Evolutionary conservation across 2,888 invertebrate species (phyloP).

Genomic region (Nomada fabriciana): DNA sequence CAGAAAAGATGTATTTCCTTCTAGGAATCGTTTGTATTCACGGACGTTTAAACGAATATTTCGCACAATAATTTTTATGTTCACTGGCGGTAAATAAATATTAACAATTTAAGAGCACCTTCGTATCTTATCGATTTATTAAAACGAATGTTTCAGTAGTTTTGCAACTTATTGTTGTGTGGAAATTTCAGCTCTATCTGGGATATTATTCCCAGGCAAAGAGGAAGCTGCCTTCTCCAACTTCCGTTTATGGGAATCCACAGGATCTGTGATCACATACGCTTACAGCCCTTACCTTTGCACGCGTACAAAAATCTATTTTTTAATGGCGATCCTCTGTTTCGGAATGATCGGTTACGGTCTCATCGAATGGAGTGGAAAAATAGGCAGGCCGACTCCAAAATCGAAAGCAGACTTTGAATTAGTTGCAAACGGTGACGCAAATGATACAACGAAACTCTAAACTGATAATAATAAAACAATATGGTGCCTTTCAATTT

Average conservation of each 20-base stretch:
- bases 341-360: constrained; percentile 91
- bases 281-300: constrained; percentile 92
- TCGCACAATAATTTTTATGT: background rate
- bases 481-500: background rate
- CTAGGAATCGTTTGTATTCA: no score
- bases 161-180: background rate
- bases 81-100: background rate
- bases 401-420: constrained; percentile 78
- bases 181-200: constrained; percentile 89
- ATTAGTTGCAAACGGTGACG: constrained; percentile 73
- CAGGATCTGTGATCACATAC: constrained; percentile 95
- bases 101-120: background rate
- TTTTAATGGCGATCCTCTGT: constrained; percentile 88
- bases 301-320: constrained; percentile 89
- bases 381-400: constrained; percentile 58
- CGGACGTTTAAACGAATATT: no score
- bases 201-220: constrained; percentile 92
- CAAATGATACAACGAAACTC: constrained; percentile 48
- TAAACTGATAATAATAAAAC: constrained; percentile 2
- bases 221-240: constrained; percentile 97
- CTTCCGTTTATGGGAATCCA: constrained; percentile 96
- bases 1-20: background rate
- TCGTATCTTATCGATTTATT: background rate
- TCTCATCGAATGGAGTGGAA: constrained; percentile 86
- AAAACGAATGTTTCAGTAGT: background rate